These are phyloP conservation scores for Varanus komodoensis DNA, from an alignment of 2,113 vertebrate species.

Conservation along the genomic window DNA sequence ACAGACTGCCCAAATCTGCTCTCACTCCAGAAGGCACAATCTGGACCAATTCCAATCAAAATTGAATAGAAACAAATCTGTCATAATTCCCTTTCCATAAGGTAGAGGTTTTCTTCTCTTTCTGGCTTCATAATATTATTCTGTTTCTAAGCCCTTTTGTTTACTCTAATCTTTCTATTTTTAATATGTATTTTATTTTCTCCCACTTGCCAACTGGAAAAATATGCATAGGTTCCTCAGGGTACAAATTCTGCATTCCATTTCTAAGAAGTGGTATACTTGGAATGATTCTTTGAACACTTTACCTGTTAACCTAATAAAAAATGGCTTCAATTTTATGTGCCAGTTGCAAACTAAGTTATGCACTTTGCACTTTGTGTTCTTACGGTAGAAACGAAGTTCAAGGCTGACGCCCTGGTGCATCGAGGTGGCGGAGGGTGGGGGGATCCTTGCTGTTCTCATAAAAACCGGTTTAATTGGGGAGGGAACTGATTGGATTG, in stretches of 20 bases:
- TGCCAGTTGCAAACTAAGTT: background rate
- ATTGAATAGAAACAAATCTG: no score
- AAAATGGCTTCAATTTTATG: background rate
- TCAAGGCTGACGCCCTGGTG: background rate
- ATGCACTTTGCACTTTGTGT: background rate
- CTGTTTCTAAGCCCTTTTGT: background rate
- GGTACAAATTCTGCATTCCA: no score
- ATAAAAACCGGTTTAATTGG: background rate
- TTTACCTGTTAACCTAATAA: background rate
- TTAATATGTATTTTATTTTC: background rate
- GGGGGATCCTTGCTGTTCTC: background rate
- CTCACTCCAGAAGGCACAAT: no score
- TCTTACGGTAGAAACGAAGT: background rate
- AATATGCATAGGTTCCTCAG: background rate
- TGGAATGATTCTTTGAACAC: background rate
- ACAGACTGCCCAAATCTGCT: no score
- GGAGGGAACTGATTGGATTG: background rate
- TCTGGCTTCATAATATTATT: background rate
- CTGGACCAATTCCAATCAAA: no score
- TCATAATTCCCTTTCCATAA: background rate
- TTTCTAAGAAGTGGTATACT: background rate
- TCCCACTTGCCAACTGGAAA: background rate
- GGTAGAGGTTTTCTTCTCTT: background rate
- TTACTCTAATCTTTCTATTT: background rate
- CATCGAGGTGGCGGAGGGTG: background rate